Evolutionary conservation across 2,888 invertebrate species (phyloP).

Genomic region (Tipula lateralis): DNA sequence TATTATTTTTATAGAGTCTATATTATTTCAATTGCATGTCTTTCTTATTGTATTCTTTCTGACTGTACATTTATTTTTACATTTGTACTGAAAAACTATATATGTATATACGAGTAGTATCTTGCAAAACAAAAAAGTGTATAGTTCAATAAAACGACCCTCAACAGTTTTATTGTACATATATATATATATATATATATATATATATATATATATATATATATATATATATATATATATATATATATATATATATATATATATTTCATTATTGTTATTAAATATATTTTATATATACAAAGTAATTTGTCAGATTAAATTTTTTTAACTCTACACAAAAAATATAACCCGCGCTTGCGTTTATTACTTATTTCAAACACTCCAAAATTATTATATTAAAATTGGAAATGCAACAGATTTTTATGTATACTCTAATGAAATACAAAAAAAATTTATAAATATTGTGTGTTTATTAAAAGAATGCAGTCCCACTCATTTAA

Average conservation of each 20-base stretch:
- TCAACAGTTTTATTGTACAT: not conserved
- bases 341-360: not conserved
- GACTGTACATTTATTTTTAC: not conserved
- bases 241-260: no score
- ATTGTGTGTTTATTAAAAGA: slow-evolving; percentile 1
- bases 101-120: not conserved
- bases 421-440: not conserved
- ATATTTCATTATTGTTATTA: not conserved
- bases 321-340: not conserved
- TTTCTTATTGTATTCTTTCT: not conserved
- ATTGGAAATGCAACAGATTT: not conserved
- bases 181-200: no score
- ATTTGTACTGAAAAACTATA: no score
- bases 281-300: not conserved
- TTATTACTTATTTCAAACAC: not conserved
- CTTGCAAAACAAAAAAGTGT: slow-evolving; percentile 2
- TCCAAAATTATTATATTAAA: not conserved
- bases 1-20: not conserved
- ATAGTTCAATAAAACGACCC: slow-evolving; percentile 24
- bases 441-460: not conserved
- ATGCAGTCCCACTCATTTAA: slow-evolving; percentile 19
- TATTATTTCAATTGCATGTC: not conserved
- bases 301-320: not conserved
- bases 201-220: no score
- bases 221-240: no score